Conservation (phyloP, 2,888 invertebrate genomes). For the Tetanocera ferruginea region DNA sequence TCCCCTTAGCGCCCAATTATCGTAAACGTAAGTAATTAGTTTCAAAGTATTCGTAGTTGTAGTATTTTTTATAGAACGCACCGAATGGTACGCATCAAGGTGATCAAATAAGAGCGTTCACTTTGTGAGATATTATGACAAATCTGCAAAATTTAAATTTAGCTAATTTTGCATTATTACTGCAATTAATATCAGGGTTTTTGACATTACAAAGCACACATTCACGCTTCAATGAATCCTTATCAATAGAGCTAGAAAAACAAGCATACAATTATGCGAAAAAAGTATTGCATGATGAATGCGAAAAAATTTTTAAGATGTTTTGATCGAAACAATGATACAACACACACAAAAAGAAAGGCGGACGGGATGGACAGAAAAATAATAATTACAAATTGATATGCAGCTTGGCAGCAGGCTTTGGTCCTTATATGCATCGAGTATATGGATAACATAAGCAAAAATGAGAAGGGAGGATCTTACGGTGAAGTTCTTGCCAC, state of each 20-base stretch:
- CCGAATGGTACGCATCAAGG: too few species aligned
- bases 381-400: slow-evolving; percentile 17
- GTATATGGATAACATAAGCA: background rate
- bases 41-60: too few species aligned
- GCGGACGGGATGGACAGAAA: background rate
- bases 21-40: too few species aligned
- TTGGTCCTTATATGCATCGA: background rate
- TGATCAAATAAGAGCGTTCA: too few species aligned
- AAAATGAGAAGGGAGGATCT: background rate
- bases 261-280: background rate
- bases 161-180: too few species aligned
- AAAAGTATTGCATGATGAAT: background rate
- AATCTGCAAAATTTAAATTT: too few species aligned
- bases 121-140: too few species aligned
- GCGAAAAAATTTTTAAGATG: background rate
- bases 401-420: background rate
- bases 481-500: background rate
- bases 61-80: too few species aligned
- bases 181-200: too few species aligned
- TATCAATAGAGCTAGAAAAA: background rate
- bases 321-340: background rate
- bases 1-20: too few species aligned
- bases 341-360: background rate
- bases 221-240: background rate
- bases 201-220: background rate